phyloP scores from a whole-genome alignment of 2,888 invertebrate genomes.

The Drosophila cracens region DNA sequence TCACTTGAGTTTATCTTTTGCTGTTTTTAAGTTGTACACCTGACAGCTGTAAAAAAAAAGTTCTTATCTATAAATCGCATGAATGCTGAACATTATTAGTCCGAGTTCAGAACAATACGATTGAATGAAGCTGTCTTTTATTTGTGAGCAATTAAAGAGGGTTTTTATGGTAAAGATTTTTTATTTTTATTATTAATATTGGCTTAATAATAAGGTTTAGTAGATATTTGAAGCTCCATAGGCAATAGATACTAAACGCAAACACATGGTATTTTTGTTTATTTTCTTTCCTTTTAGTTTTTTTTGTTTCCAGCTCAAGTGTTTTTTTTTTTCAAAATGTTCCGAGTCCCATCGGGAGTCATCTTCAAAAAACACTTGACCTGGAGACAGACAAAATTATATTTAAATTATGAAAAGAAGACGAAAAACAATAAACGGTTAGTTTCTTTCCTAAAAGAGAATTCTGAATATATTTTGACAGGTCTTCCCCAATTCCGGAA shows the following conservation, averaged over 20 bases:
- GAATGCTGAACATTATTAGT: neutral
- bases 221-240: neutral
- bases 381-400: neutral
- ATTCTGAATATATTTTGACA: neutral
- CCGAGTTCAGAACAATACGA: neutral
- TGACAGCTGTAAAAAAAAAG: conserved; percentile 32
- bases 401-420: neutral
- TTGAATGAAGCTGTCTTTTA: neutral
- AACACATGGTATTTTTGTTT: neutral
- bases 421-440: neutral
- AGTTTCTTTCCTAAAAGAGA: neutral
- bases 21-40: conserved; percentile 19
- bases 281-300: neutral
- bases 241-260: neutral
- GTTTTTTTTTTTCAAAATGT: neutral
- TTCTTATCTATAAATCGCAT: conserved; percentile 13
- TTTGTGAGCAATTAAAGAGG: neutral
- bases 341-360: neutral
- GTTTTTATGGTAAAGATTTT: neutral
- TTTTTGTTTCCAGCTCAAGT: neutral
- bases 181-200: neutral
- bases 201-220: neutral
- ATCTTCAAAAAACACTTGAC: neutral
- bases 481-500: neutral
- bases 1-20: conserved; percentile 20